Conservation (phyloP, 2,797 vertebrate genomes). For the Pantherophis vulpinus region DNA sequence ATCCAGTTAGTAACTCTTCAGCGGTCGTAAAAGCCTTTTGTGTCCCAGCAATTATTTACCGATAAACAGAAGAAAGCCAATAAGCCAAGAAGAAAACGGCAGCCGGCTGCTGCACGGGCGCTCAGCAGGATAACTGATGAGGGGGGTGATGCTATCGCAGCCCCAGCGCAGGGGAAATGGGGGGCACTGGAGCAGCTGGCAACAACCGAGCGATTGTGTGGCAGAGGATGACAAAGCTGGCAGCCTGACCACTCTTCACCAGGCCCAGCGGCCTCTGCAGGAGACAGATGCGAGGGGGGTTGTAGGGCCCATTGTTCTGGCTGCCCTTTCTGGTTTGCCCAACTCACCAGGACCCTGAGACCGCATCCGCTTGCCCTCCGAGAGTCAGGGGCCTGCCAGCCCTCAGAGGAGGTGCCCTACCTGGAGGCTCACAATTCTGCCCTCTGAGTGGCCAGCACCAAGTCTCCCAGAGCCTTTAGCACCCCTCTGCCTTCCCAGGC, state of each 20-base stretch:
- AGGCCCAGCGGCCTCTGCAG: background rate
- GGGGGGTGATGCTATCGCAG: slow-evolving; percentile 47
- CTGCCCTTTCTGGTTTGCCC: background rate
- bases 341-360: background rate
- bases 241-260: background rate
- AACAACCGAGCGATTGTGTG: background rate
- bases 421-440: background rate
- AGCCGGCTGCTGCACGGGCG: slow-evolving; percentile 33
- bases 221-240: background rate
- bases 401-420: no score
- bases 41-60: slow-evolving; percentile 60
- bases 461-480: background rate
- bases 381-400: no score
- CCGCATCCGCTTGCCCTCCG: background rate
- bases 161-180: background rate
- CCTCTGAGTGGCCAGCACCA: background rate
- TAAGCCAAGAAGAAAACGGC: slow-evolving; percentile 42
- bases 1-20: slow-evolving; percentile 52
- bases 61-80: slow-evolving; percentile 62
- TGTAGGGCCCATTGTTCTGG: background rate
- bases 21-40: slow-evolving; percentile 60
- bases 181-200: background rate
- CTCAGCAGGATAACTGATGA: background rate
- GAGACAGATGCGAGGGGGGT: accelerated
- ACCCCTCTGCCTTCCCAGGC: background rate